Evolutionary conservation across 2,797 vertebrate species (phyloP).

Genomic region (Megalops cyprinoides): DNA sequence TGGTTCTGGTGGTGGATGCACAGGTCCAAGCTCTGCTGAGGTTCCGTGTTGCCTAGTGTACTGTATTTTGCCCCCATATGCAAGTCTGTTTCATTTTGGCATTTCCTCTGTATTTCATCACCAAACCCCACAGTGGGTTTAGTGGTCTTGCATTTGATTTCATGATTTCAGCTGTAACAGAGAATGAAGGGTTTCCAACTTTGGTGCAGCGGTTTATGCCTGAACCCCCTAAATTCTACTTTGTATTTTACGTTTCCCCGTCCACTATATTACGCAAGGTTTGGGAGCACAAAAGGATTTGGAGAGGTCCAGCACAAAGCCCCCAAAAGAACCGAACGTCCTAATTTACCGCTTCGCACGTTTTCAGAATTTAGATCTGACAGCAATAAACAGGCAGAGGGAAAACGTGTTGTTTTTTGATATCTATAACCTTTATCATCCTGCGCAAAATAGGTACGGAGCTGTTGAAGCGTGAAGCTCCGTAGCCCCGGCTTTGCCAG

Average conservation of each 20-base stretch:
- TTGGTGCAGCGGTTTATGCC: no score
- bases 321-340: background rate
- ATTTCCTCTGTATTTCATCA: background rate
- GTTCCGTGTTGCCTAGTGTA: no score
- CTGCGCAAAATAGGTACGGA: constrained; percentile 16
- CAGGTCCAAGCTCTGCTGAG: no score
- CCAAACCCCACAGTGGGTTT: background rate
- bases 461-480: constrained; percentile 50
- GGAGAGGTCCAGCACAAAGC: background rate
- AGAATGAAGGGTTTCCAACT: no score
- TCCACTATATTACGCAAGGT: background rate
- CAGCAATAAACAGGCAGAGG: background rate
- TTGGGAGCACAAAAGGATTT: no score
- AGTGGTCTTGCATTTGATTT: no score
- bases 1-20: no score
- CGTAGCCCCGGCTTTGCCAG: constrained; percentile 51
- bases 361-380: background rate
- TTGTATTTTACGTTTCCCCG: background rate
- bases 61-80: no score
- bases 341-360: background rate
- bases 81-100: no score
- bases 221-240: no score
- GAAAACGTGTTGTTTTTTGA: background rate
- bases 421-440: constrained; percentile 11
- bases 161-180: no score